Evolutionary conservation across 2,797 vertebrate genomes (phyloP), one percentile per base, ranked within the genome.

Genomic region (Antennarius maculatus): DNA sequence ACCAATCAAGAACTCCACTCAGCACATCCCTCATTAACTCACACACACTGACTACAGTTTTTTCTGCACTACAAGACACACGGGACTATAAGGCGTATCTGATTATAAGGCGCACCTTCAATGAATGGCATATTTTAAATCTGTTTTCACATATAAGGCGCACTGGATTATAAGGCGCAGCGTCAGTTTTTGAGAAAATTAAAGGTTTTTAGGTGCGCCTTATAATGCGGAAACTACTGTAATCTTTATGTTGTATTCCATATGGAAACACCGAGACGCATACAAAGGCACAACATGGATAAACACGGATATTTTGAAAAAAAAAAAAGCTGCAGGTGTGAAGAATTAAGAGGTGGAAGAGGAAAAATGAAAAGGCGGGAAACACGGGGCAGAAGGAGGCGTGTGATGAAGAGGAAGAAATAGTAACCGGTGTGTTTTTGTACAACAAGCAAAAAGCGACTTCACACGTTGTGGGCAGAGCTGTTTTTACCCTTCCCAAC

Each of bases 1-100:
- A 43, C 46, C 60, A 52, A 62, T 65, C 66, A 69, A 77, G 67
- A 66, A 39, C n/a, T 31, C 53, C 3, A 23, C 37, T 69, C 4
- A 0, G 46, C 54, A 57, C 29, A 67, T 65, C 72, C 47, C 16
- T 61, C 57, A 47, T 65, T 71, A 61, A 54, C 8, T 34, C 5
- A 16, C 49, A 71, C 14, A 56, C 71, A 71, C 65, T 80, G 34
- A 70, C 49, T 60, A 23, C 23, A 23, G 23, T 1, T 23, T 23
- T 23, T 23, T 23, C 23, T 23, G 23, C 23, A 23, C 23, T 23
- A 23, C 2, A 23, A 23, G 23, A 2, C 23, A 2, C 23, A 23
- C 23, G 1, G 23, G 23, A 23, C 23, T 23, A 23, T 23, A 23
- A 23, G 23, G 23, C 23, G 1, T 23, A 23, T 23, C 23, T 23